A percentile compares a stretch with the other conserved stretches of the same genome.
Evolutionary conservation across 2,113 vertebrate genomes (phyloP).

Genomic region (Sarotherodon lohbergeri): DNA sequence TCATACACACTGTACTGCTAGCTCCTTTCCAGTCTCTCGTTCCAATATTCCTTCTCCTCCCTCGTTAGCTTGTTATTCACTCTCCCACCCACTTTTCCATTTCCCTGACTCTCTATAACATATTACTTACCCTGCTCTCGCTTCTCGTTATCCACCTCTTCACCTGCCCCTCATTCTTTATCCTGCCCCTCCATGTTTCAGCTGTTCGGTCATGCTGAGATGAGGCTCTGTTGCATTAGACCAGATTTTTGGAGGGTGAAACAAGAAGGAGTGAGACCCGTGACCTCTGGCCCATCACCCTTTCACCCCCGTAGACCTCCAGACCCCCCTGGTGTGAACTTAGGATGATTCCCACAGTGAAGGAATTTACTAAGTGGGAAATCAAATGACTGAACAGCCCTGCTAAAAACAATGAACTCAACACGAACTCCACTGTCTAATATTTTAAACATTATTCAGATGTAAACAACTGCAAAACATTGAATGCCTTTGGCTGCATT

Average conservation of each 20-base stretch:
- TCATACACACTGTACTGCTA: background rate
- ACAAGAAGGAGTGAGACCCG: background rate
- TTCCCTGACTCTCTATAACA: background rate
- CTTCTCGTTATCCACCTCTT: background rate
- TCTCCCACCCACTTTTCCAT: background rate
- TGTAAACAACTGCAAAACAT: background rate
- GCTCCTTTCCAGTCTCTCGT: background rate
- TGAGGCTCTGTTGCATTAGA: slow-evolving; percentile 32
- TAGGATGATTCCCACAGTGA: slow-evolving; percentile 30
- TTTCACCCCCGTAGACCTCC: background rate
- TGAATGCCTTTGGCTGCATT: background rate
- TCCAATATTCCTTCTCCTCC: background rate
- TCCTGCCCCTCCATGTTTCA: background rate
- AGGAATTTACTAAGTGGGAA: slow-evolving; percentile 15
- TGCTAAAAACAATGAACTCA: background rate
- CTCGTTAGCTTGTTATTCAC: background rate
- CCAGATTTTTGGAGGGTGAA: background rate
- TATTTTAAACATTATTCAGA: background rate
- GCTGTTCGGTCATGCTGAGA: slow-evolving; percentile 24
- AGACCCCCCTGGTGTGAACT: background rate
- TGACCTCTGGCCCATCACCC: slow-evolving; percentile 21
- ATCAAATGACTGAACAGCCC: background rate
- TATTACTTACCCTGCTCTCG: background rate
- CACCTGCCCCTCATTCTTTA: background rate
- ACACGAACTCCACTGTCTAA: background rate